These are phyloP conservation scores for Cyanistes caeruleus DNA, from an alignment of 2,113 vertebrate genomes.

Conservation along the genomic window DNA sequence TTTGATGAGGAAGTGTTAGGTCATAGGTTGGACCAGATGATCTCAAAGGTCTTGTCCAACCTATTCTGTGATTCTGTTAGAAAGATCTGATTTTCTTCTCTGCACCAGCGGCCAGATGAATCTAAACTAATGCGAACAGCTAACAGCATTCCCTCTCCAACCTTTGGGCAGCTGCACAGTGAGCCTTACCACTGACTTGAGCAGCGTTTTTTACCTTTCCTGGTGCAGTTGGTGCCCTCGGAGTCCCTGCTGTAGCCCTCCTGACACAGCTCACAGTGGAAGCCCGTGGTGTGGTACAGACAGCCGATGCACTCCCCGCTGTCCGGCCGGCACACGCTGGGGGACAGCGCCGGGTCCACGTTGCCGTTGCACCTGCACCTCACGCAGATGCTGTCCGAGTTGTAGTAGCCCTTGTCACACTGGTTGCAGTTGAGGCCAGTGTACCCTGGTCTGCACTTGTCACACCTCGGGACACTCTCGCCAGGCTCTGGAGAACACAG, in stretches of 20 bases:
- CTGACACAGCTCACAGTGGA: conserved; percentile 83
- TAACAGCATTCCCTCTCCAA: background rate
- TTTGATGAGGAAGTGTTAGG: background rate
- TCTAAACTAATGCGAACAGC: rapidly evolving
- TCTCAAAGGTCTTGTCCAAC: background rate
- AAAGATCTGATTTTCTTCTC: background rate
- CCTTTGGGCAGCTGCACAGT: background rate
- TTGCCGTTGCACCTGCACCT: conserved; percentile 88
- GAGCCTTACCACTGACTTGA: rapidly evolving
- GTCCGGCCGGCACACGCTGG: conserved; percentile 80
- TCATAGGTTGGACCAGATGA: background rate
- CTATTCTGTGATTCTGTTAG: background rate
- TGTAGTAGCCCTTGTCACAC: conserved; percentile 85
- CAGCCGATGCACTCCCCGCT: conserved; percentile 86
- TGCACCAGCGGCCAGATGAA: background rate
- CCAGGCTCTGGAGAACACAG: conserved; percentile 72
- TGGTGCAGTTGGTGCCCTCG: conserved; percentile 82
- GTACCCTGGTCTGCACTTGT: conserved; percentile 81
- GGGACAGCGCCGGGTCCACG: conserved; percentile 73
- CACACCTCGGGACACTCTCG: conserved; percentile 75
- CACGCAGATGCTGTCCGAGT: conserved; percentile 79
- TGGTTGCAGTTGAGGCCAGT: conserved; percentile 79
- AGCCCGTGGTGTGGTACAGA: conserved; percentile 82
- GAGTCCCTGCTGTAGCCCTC: conserved; percentile 79
- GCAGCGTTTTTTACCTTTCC: conserved; percentile 73